These are phyloP conservation scores for Oreochromis aureus DNA, from an alignment of 2,113 vertebrate species.

Conservation along the genomic window DNA sequence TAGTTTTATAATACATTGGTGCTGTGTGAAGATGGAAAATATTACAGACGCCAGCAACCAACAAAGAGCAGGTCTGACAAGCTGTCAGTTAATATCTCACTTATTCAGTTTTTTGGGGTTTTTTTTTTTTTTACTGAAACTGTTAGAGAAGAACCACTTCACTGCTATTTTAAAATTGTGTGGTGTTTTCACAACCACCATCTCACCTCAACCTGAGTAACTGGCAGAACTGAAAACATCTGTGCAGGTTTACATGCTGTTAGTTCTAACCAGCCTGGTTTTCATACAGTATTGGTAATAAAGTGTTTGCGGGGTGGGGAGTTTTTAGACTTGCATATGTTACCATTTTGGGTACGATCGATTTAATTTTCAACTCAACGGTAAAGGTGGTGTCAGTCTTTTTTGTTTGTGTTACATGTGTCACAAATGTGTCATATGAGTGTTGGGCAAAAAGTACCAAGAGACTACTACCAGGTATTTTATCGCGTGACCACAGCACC, in stretches of 20 bases:
- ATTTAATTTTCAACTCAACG: not conserved
- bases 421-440: not conserved
- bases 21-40: not conserved
- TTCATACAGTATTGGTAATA: not conserved
- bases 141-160: accelerated
- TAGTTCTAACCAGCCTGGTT: not conserved
- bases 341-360: not conserved
- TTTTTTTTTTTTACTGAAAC: not conserved
- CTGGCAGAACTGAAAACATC: not conserved
- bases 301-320: not conserved
- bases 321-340: not conserved
- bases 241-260: not conserved
- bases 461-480: not conserved
- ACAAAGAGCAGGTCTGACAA: not conserved
- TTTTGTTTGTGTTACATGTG: accelerated
- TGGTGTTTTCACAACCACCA: not conserved
- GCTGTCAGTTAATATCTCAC: not conserved
- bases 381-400: accelerated
- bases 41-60: not conserved
- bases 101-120: not conserved
- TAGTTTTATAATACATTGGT: not conserved
- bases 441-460: not conserved
- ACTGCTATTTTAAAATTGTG: not conserved
- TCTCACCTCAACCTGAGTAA: not conserved
- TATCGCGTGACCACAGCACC: accelerated